Base-by-base conservation (phyloP, 1,140 invertebrate genomes). In the Drosophila bifasciata region DNA sequence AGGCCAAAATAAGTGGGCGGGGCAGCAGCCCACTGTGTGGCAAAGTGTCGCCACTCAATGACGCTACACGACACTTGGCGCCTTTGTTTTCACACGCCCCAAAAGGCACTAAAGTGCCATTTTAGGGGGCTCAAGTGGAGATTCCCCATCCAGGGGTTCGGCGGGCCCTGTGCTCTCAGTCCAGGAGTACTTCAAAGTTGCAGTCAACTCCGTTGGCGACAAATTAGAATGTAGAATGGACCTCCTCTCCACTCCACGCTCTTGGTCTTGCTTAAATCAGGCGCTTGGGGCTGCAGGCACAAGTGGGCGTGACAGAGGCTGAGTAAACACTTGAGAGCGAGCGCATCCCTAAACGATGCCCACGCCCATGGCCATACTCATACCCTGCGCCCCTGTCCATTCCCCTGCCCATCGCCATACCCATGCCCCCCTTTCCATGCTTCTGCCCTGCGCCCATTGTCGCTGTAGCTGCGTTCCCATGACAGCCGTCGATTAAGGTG, bases 91-190 rank as follows among this genome's bases (percentile, higher is more conserved):
- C 75, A 79, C 78, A 90, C 89, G 79, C 88, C 89, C 80, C 89
- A 77, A 85, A 90, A 90, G 79, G 83, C 80, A 85, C 79, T 90
- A 89, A 90, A 90, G 84, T 90, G 89, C 81, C 80, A 89, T 89
- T 90, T 90, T 90, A 88, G 89, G 89, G 69, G 55, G 78, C 89
- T 85, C 81, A 78, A 90, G 84, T 83, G 76, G 71, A 71, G 73
- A 60, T 76, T 36, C 68, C 57, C 68, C 57, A 69, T 41, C 52
- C 45, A 32, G 25, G 53, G 15, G 60, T 17, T 21, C 36, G 32
- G n/a, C n/a, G 25, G 6, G n/a, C 32, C 28, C 48, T 25, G 48
- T 13, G 45, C 48, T 50, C 67, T 40, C 67, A 13, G 41, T 43
- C 53, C 49, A 46, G 9, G 60, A 56, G 78, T 66, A 80, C 77